Evolutionary conservation across 2,113 vertebrate genomes (phyloP).

Genomic region (Lota lota): DNA sequence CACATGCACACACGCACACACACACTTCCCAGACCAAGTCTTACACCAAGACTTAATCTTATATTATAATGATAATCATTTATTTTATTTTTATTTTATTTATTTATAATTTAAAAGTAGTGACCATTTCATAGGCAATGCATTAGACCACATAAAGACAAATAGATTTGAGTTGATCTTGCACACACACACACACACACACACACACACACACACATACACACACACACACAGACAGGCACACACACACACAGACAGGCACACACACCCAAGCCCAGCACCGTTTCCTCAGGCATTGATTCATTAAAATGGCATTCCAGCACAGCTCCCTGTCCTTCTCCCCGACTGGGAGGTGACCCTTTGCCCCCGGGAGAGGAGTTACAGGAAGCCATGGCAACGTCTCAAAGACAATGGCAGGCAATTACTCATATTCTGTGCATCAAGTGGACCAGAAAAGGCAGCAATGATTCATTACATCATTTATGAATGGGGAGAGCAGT

Average conservation of each 20-base stretch:
- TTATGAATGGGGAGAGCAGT: conserved; percentile 27
- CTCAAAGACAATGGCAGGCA: conserved; percentile 53
- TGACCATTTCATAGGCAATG: no score
- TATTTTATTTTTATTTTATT: no score
- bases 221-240: neutral
- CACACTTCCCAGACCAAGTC: no score
- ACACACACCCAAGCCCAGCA: neutral
- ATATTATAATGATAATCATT: no score
- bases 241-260: neutral
- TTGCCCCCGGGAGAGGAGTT: conserved; percentile 43
- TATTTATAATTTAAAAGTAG: no score
- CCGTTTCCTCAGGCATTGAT: conserved; percentile 37
- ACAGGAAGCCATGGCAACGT: conserved; percentile 56
- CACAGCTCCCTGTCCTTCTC: conserved; percentile 32
- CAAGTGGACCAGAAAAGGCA: conserved; percentile 51
- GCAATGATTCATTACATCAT: conserved; percentile 53
- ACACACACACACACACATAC: neutral
- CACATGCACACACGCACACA: no score
- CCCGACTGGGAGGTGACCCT: conserved; percentile 58
- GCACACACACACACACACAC: conserved; percentile 2
- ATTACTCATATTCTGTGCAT: conserved; percentile 61
- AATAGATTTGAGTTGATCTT: no score
- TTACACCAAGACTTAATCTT: no score
- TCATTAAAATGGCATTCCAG: conserved; percentile 50
- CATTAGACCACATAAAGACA: no score